Evolutionary conservation across 1,140 invertebrate genomes (phyloP).

Genomic region (Caenorhabditis inopinata): DNA sequence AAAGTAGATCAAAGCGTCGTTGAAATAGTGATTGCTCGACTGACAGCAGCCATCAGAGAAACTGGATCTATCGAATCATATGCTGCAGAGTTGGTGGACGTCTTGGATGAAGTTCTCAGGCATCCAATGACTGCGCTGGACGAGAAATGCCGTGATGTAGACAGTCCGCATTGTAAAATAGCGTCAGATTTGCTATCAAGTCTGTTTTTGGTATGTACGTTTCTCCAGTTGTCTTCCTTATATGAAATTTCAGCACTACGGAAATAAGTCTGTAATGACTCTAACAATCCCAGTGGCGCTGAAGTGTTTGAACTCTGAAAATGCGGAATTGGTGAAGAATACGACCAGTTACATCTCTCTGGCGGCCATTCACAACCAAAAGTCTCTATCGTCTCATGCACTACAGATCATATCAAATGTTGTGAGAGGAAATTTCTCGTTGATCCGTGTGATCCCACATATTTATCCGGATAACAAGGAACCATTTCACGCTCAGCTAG

Average conservation of each 20-base stretch:
- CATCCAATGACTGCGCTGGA: slow-evolving; percentile 76
- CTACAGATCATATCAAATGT: slow-evolving; percentile 78
- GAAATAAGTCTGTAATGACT: slow-evolving; percentile 83
- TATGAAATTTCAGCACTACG: slow-evolving; percentile 77
- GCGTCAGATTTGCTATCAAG: slow-evolving; percentile 88
- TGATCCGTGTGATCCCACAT: slow-evolving; percentile 81
- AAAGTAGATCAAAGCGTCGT: slow-evolving; percentile 57
- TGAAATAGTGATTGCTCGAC: slow-evolving; percentile 56
- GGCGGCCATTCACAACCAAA: slow-evolving; percentile 85
- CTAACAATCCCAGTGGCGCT: slow-evolving; percentile 83
- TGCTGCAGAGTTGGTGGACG: slow-evolving; percentile 77
- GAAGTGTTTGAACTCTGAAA: slow-evolving; percentile 77
- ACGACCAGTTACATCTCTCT: slow-evolving; percentile 78
- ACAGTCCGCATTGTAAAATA: slow-evolving; percentile 91
- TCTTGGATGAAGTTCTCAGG: slow-evolving; percentile 82
- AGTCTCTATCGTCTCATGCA: slow-evolving; percentile 80
- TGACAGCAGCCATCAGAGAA: slow-evolving; percentile 71
- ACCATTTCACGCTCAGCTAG: slow-evolving; percentile 79
- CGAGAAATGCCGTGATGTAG: slow-evolving; percentile 72
- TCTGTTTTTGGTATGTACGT: slow-evolving; percentile 83
- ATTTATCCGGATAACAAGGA: slow-evolving; percentile 83
- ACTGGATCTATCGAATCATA: slow-evolving; percentile 83
- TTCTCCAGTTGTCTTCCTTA: too few relatives aligned
- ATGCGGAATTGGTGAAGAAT: slow-evolving; percentile 76
- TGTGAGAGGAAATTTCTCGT: slow-evolving; percentile 77